These are phyloP conservation scores for Xanthia togata DNA, from an alignment of 2,888 invertebrate genomes.

Conservation along the genomic window DNA sequence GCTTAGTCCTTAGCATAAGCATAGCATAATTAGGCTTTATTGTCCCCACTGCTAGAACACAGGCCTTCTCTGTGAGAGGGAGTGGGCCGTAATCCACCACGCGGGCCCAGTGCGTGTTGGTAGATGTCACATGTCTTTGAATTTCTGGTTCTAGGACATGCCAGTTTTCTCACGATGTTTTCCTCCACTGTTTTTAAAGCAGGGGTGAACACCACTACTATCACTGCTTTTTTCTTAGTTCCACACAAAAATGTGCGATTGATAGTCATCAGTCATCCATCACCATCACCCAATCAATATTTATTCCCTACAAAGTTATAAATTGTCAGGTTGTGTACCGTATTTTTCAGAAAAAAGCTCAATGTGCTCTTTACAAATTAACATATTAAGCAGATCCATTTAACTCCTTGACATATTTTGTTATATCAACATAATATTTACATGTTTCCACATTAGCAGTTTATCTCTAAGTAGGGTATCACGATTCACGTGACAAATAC, in stretches of 20 bases:
- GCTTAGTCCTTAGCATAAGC: neutral
- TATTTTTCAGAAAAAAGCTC: neutral
- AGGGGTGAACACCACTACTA: too few relatives aligned
- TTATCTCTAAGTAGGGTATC: constrained; percentile 63
- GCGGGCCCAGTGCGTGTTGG: too few relatives aligned
- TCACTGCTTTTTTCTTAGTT: too few relatives aligned
- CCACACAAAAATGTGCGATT: too few relatives aligned
- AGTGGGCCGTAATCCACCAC: too few relatives aligned
- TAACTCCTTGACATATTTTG: constrained; percentile 43
- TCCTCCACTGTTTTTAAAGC: too few relatives aligned
- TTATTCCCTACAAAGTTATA: neutral
- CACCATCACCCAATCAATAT: neutral
- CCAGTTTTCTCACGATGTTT: too few relatives aligned
- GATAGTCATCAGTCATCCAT: neutral
- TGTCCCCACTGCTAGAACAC: too few relatives aligned
- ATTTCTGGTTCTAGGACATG: too few relatives aligned
- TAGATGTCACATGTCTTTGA: too few relatives aligned
- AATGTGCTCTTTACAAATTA: constrained; percentile 8
- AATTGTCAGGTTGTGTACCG: neutral
- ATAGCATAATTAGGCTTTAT: too few relatives aligned
- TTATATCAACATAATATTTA: constrained; percentile 15
- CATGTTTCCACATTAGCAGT: constrained; percentile 50
- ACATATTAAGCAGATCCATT: constrained; percentile 5
- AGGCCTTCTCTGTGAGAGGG: too few relatives aligned
- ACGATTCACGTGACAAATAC: constrained; percentile 62